A percentile compares a stretch with the other conserved stretches of the same genome.
Conservation (phyloP, 2,888 invertebrate genomes). For the Lasius fuliginosus region DNA sequence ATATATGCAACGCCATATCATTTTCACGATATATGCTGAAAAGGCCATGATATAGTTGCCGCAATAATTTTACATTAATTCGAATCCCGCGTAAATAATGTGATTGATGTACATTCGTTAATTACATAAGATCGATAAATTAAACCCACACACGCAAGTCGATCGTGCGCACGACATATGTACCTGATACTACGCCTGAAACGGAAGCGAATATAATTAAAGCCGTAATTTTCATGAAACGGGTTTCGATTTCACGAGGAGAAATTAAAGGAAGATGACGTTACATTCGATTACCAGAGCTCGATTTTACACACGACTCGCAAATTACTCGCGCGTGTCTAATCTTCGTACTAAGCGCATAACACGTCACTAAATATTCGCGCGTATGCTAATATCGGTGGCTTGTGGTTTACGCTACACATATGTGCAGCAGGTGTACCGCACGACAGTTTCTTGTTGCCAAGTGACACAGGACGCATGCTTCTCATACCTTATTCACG, state of each 20-base stretch:
- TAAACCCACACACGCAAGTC: not conserved
- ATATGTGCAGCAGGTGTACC: not conserved
- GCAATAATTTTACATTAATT: conserved; percentile 49
- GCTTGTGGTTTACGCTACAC: conserved; percentile 41
- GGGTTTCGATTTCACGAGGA: not conserved
- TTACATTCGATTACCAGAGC: not conserved
- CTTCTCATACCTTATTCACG: conserved; percentile 23
- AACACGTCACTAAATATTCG: conserved; percentile 50
- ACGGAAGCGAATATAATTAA: not conserved
- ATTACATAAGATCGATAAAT: conserved; percentile 42
- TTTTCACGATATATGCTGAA: conserved; percentile 11
- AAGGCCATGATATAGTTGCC: conserved; percentile 23
- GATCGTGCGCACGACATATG: not conserved
- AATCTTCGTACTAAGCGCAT: conserved; percentile 42
- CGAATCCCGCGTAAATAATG: conserved; percentile 43
- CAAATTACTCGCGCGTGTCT: conserved; percentile 34
- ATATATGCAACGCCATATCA: conserved; percentile 20
- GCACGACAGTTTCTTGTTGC: conserved; percentile 39
- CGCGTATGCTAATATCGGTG: conserved; percentile 42
- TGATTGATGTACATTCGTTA: conserved; percentile 37
- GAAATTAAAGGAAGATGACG: not conserved
- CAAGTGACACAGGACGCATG: conserved; percentile 15
- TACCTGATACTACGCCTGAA: not conserved
- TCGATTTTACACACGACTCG: conserved; percentile 15
- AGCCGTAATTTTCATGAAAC: not conserved